Percentiles rank a stretch among this genome's conserved stretches.
These are phyloP conservation scores for Drosophila kambysellisi DNA, from an alignment of 2,888 invertebrate genomes.

Conservation along the genomic window DNA sequence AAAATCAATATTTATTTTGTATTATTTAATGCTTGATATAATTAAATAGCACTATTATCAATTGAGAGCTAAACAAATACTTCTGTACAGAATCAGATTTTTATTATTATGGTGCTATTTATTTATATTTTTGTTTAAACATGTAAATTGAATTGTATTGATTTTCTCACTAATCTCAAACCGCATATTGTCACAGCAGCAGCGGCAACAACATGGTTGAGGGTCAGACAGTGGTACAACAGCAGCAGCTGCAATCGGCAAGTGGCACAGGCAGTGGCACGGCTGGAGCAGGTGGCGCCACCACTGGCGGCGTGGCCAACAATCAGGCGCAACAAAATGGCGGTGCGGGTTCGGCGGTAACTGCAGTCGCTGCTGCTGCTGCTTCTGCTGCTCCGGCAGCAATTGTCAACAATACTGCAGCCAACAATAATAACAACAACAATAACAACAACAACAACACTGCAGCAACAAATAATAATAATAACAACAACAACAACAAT, in stretches of 20 bases:
- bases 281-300: slow-evolving; percentile 29
- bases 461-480: slow-evolving; percentile 85
- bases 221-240: slow-evolving; percentile 89
- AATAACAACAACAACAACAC: slow-evolving; percentile 67
- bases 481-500: slow-evolving; percentile 67
- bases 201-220: slow-evolving; percentile 85
- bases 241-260: slow-evolving; percentile 85
- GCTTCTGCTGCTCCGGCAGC: slow-evolving; percentile 37
- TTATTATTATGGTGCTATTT: not conserved
- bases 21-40: not conserved
- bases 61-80: not conserved
- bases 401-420: slow-evolving; percentile 85
- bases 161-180: not conserved
- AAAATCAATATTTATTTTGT: not conserved
- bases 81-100: not conserved
- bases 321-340: slow-evolving; percentile 88
- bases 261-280: slow-evolving; percentile 49
- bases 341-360: slow-evolving; percentile 58
- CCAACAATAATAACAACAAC: slow-evolving; percentile 47
- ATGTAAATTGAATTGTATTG: not conserved
- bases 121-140: not conserved
- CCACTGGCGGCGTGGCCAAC: slow-evolving; percentile 61
- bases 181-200: slow-evolving; percentile 20
- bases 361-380: slow-evolving; percentile 35
- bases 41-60: not conserved